Evolutionary conservation across 35 echinoderm and acorn worm genomes (phyloP).

Genomic region (Apostichopus japonicus): DNA sequence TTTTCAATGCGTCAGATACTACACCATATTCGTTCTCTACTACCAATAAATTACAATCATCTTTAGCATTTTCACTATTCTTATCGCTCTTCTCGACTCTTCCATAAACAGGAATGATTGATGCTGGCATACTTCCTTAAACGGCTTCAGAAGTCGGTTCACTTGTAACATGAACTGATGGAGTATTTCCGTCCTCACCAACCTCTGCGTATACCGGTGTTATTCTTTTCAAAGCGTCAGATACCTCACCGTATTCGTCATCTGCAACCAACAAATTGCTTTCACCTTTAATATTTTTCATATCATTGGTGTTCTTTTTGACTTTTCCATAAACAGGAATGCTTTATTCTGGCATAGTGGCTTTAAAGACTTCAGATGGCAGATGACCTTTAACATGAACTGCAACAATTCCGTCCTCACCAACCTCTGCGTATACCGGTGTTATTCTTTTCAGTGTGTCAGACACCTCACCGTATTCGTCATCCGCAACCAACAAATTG

Average conservation of each 20-base stretch:
- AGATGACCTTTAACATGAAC: background rate
- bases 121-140: background rate
- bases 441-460: background rate
- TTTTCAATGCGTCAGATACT: background rate
- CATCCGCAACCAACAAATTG: background rate
- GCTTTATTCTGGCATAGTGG: background rate
- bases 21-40: background rate
- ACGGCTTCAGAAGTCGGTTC: background rate
- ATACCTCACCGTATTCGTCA: background rate
- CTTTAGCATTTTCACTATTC: background rate
- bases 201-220: background rate
- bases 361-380: background rate
- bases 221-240: background rate
- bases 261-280: background rate
- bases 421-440: background rate
- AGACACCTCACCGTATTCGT: background rate
- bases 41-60: background rate
- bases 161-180: background rate
- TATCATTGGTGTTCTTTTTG: background rate
- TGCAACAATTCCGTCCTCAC: background rate
- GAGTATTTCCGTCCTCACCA: too few species aligned
- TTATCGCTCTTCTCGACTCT: background rate
- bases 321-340: background rate
- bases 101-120: background rate
- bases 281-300: background rate